Evolutionary conservation across 2,113 vertebrate genomes (phyloP).

Genomic region (Pungitius pungitius): DNA sequence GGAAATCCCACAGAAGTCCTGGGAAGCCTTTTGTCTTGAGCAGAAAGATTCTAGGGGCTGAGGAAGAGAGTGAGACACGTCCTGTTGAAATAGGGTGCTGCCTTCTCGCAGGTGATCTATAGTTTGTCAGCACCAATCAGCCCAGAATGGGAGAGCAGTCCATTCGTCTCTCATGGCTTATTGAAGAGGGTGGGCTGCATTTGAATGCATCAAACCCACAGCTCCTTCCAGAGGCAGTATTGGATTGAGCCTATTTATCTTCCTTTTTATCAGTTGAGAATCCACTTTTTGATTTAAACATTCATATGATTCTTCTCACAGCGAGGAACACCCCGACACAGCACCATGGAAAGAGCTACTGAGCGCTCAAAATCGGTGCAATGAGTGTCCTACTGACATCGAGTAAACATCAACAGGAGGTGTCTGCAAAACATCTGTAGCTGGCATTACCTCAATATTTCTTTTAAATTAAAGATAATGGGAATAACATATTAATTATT

Average conservation of each 20-base stretch:
- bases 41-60: constrained; percentile 58
- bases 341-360: constrained; percentile 32
- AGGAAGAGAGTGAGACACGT: constrained; percentile 69
- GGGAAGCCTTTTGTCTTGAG: constrained; percentile 52
- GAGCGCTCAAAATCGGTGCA: constrained; percentile 57
- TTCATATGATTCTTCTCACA: constrained; percentile 66
- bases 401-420: constrained; percentile 61
- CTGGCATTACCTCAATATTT: constrained; percentile 46
- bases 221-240: constrained; percentile 68
- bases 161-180: constrained; percentile 79
- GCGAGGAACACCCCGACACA: constrained; percentile 57
- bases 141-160: constrained; percentile 70
- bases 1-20: constrained; percentile 45
- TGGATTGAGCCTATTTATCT: constrained; percentile 78
- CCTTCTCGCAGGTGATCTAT: constrained; percentile 78
- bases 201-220: constrained; percentile 71
- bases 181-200: constrained; percentile 75
- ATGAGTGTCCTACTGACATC: constrained; percentile 53
- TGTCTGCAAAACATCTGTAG: constrained; percentile 53
- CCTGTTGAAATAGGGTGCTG: constrained; percentile 68
- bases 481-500: constrained; percentile 48
- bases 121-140: constrained; percentile 79
- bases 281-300: constrained; percentile 76
- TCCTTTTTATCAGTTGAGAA: constrained; percentile 76
- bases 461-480: constrained; percentile 28